Conservation (phyloP, 2,888 invertebrate genomes). For the Dicycla oo region DNA sequence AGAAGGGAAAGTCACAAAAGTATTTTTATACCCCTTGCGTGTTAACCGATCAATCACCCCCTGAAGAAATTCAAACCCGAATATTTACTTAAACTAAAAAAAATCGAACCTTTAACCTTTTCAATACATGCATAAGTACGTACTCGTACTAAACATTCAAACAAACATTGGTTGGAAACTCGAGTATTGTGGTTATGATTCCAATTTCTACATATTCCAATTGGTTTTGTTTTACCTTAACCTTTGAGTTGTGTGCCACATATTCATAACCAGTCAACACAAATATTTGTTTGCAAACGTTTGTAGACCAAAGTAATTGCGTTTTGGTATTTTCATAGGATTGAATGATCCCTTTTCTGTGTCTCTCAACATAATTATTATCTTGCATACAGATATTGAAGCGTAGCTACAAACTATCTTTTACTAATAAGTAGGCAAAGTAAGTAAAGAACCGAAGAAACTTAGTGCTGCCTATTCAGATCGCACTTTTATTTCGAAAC, state of each 20-base stretch:
- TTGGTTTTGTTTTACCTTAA: neutral
- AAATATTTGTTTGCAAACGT: constrained; percentile 20
- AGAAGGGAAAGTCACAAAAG: constrained; percentile 8
- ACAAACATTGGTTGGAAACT: neutral
- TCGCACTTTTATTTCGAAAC: too few relatives aligned
- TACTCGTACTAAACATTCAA: neutral
- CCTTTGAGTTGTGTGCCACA: constrained; percentile 5
- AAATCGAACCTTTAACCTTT: neutral
- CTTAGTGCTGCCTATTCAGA: too few relatives aligned
- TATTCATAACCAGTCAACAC: constrained; percentile 21
- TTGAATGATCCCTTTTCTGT: neutral
- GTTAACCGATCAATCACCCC: constrained; percentile 21
- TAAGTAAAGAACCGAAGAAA: neutral
- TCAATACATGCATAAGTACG: neutral
- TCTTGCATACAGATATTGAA: neutral
- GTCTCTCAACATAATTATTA: neutral
- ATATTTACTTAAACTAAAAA: neutral
- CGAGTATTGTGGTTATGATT: constrained; percentile 12
- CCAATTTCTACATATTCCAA: constrained; percentile 23
- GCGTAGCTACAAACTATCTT: neutral
- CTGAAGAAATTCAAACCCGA: neutral
- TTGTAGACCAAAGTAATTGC: constrained; percentile 6
- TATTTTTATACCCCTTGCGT: constrained; percentile 34
- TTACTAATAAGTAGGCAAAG: neutral
- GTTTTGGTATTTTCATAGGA: neutral